Evolutionary conservation across 1,140 invertebrate species (phyloP), one percentile per base, ranked within the genome.

Genomic region (Papilio helenus): DNA sequence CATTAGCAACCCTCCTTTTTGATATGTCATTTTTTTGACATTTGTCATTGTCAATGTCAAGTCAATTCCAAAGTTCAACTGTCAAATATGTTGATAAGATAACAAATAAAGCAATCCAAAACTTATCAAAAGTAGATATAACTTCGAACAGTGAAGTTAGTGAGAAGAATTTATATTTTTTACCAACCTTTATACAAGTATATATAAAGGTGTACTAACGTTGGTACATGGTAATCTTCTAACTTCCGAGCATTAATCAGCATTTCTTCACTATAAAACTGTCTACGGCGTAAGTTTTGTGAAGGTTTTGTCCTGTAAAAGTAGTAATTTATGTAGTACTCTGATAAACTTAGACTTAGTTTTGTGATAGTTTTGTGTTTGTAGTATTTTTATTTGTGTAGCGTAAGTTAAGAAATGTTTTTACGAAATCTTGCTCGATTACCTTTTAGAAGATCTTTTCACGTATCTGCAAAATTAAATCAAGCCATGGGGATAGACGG

Each of bases 401-500:
- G 61, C 34, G 16, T 73, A 73, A 73, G 16, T 73, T 46, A 16
- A 44, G 85, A 82, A 83, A 93, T 93, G 91, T 90, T 93, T 74
- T 82, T 92, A 86, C 84, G 88, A 55, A 84, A 86, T 73, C 34
- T 92, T 80, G 77, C 86, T 72, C 87, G 86, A 83, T 85, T 89
- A 12, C 42, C 85, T 20, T 84, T 90, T 46, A 86, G 83, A 80
- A 90, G 90, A 86, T 90, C 86, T 73, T 83, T 92, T 80, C 88
- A 92, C 85, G 79, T 90, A 80, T 88, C 90, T 12, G 83, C 80
- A 79, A 91, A 87, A 83, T 85, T 92, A 85, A 91, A 83, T 76
- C 86, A 85, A 91, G 86, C 83, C 46, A 94, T 94, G 93, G 87
- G 85, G 12, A 93, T 97, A 79, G 96, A 97, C 92, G 97, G 97